Evolutionary conservation across 2,797 vertebrate species (phyloP), one percentile per base, ranked within the genome.

Genomic region (Cynopterus sphinx): DNA sequence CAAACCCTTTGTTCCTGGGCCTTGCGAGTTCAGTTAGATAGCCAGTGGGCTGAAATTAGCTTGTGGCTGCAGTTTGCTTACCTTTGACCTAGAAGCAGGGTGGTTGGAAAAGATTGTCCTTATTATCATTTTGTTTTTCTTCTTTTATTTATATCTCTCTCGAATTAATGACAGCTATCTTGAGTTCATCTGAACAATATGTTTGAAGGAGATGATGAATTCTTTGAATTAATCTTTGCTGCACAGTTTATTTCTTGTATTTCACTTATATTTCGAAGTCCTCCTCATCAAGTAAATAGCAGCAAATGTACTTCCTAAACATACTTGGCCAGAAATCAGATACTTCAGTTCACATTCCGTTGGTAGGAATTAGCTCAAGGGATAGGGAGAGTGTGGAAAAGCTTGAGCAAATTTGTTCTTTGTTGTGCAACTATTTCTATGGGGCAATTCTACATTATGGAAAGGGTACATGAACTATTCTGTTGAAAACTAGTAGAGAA

Each of bases 161-260:
- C 57, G 57, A n/a, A 13, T 24, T 24, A 73, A 26, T 53, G 53
- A 33, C 5, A 70, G 53, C 13, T 67, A 49, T 9, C 7, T 95
- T 79, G 43, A 90, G 26, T 31, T 61, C 10, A 28, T 41, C 24
- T 65, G n/a, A 79, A 41, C 10, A 59, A 24, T 22, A 31, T 31
- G 6, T 6, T 19, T 63, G 17, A n/a, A 87, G 24, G 24, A 41
- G 28, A 73, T 24, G 19, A 6, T 68, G 24, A 26, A 87, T 43
- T 39, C 46, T 71, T 73, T 93, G 39, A 88, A 49, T n/a, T 81
- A 26, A 78, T 51, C 19, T 95, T 75, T 67, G 55, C 33, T 75
- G 13, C 6, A 63, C 13, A 39, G 36, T 7, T 89, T 61, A 41
- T 21, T 75, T 77, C 5, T 63, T 46, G 10, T 15, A 33, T 41